Conservation (phyloP, 2,113 vertebrate species). For the Sardina pilchardus region DNA sequence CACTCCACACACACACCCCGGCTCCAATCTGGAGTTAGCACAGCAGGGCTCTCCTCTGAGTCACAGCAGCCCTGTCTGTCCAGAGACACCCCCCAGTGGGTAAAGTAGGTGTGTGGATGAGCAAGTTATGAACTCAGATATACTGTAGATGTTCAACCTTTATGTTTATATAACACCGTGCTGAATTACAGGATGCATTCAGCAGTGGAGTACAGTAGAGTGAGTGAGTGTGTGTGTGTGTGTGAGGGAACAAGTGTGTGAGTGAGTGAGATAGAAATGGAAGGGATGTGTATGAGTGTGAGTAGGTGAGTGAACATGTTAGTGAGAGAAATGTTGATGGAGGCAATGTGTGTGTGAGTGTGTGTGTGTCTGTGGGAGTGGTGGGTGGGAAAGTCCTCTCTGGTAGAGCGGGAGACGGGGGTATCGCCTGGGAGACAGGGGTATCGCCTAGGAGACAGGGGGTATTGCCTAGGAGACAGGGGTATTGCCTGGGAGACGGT, state of each 20-base stretch:
- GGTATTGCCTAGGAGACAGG: constrained; percentile 53
- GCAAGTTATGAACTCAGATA: too few species aligned
- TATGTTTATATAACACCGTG: too few species aligned
- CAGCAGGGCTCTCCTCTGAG: neutral
- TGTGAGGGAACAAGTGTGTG: neutral
- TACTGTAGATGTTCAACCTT: too few species aligned
- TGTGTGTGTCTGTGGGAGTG: neutral
- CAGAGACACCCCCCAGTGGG: neutral
- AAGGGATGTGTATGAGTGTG: neutral
- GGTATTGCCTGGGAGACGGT: constrained; percentile 33
- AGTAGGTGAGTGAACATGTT: neutral
- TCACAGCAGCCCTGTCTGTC: neutral
- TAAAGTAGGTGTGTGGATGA: constrained; percentile 29
- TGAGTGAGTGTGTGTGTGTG: constrained; percentile 27
- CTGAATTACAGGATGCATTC: too few species aligned
- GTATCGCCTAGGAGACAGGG: constrained; percentile 30
- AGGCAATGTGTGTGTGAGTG: neutral
- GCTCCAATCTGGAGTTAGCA: neutral
- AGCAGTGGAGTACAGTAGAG: too few species aligned
- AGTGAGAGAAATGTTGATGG: too few species aligned
- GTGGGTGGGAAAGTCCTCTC: neutral
- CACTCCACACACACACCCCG: neutral
- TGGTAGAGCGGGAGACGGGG: neutral
- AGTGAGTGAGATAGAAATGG: neutral
- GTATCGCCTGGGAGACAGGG: constrained; percentile 53